phyloP scores from a whole-genome alignment of 2,113 vertebrate species.

The Girardinichthys multiradiatus region DNA sequence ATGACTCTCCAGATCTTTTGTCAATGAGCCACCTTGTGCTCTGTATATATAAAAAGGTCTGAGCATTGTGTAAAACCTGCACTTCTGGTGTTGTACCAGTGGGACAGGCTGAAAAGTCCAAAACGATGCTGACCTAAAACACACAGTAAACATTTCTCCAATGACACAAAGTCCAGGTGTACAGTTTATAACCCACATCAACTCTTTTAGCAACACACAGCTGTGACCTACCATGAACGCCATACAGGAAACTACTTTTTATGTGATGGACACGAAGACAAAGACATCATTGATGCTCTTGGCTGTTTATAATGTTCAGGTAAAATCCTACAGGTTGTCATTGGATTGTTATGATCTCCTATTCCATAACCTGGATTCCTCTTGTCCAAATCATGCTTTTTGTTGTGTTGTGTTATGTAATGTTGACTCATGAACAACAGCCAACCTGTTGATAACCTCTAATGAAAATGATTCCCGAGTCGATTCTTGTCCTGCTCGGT shows the following conservation, averaged over 20 bases:
- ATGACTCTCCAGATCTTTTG: constrained; percentile 31
- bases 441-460: constrained; percentile 2
- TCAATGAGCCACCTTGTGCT: constrained; percentile 10
- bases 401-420: neutral
- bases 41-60: constrained; percentile 11
- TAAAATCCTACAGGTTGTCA: constrained; percentile 35
- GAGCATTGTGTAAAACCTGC: constrained; percentile 38
- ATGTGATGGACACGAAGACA: constrained; percentile 36
- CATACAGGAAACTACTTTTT: constrained; percentile 11
- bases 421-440: constrained; percentile 9
- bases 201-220: constrained; percentile 12
- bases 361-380: constrained; percentile 41
- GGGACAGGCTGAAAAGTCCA: constrained; percentile 15
- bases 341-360: constrained; percentile 29
- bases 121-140: constrained; percentile 26
- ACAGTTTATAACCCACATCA: constrained; percentile 33
- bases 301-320: constrained; percentile 41
- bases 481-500: neutral
- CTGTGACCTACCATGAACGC: constrained; percentile 15
- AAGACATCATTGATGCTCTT: constrained; percentile 50
- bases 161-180: constrained; percentile 24
- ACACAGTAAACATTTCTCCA: constrained; percentile 8
- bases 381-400: constrained; percentile 14
- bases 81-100: neutral
- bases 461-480: neutral